A percentile compares a stretch with the other conserved stretches of the same genome.
Evolutionary conservation across 2,113 vertebrate genomes (phyloP).

Genomic region (Anolis sagrei): DNA sequence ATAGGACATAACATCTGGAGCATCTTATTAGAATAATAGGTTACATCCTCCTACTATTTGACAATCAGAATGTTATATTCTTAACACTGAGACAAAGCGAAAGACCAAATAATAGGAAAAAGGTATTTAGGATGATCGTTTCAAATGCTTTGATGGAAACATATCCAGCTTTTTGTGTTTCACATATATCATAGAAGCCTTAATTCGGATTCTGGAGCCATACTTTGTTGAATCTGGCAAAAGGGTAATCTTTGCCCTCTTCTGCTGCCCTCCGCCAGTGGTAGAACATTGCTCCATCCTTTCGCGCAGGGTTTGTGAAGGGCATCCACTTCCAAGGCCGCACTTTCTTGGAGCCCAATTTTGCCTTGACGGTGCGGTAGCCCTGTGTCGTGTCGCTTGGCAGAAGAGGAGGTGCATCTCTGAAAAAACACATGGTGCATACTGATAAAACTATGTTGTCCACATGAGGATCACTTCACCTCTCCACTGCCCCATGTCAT

Average conservation of each 20-base stretch:
- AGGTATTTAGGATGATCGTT: not conserved
- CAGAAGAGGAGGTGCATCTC: slow-evolving; percentile 94
- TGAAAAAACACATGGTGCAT: slow-evolving; percentile 60
- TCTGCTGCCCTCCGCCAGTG: slow-evolving; percentile 97
- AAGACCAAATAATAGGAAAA: not conserved
- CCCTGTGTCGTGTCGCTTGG: slow-evolving; percentile 98
- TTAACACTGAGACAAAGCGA: not conserved
- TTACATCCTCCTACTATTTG: not conserved
- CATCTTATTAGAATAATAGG: not conserved
- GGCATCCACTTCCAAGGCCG: slow-evolving; percentile 99
- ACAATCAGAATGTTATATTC: not conserved
- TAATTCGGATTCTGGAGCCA: not conserved
- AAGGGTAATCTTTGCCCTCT: slow-evolving; percentile 98
- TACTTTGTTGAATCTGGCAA: slow-evolving; percentile 98
- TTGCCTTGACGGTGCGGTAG: slow-evolving; percentile 97
- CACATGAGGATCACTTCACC: not conserved
- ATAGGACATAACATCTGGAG: too few relatives aligned
- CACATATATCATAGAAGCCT: not conserved
- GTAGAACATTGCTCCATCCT: slow-evolving; percentile 96
- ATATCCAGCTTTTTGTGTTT: not conserved
- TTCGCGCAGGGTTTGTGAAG: slow-evolving; percentile 95
- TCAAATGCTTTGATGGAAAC: not conserved
- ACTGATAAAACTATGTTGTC: not conserved
- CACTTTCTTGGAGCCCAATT: slow-evolving; percentile 96
- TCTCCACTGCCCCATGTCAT: not conserved